A percentile compares a stretch with the other conserved stretches of the same genome.
Conservation (phyloP, 2,797 vertebrate species). For the Enteromius treurensis region DNA sequence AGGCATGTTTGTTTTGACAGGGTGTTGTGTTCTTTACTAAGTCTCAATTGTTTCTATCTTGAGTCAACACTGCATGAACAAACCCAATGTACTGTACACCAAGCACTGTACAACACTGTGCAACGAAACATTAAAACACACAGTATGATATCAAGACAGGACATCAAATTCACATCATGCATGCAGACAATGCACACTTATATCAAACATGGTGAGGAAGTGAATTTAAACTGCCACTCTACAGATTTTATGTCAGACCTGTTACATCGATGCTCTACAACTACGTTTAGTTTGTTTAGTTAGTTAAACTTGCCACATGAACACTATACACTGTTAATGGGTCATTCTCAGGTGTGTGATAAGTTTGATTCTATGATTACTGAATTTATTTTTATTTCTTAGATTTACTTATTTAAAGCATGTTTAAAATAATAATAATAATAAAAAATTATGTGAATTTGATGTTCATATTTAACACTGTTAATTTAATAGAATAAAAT, state of each 20-base stretch:
- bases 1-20: conserved; percentile 6
- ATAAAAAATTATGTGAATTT: too few relatives aligned
- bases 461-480: neutral
- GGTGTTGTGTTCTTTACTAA: conserved; percentile 50
- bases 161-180: neutral
- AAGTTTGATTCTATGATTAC: neutral
- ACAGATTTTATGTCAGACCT: neutral
- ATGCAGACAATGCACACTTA: conserved; percentile 17
- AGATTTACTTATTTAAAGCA: neutral
- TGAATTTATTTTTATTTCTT: neutral
- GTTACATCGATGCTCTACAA: neutral
- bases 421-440: too few relatives aligned
- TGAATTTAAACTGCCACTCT: neutral
- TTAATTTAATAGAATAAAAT: neutral
- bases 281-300: conserved; percentile 3
- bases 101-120: conserved; percentile 19
- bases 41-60: conserved; percentile 24
- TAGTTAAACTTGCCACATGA: neutral
- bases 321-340: neutral
- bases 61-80: conserved; percentile 35
- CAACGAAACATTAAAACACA: conserved; percentile 26
- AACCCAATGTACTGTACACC: neutral
- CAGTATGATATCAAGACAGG: conserved; percentile 4
- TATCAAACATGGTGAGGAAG: neutral
- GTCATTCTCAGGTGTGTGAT: neutral